Evolutionary conservation across 2,113 vertebrate species (phyloP).

Genomic region (Gopherus evgoodei): DNA sequence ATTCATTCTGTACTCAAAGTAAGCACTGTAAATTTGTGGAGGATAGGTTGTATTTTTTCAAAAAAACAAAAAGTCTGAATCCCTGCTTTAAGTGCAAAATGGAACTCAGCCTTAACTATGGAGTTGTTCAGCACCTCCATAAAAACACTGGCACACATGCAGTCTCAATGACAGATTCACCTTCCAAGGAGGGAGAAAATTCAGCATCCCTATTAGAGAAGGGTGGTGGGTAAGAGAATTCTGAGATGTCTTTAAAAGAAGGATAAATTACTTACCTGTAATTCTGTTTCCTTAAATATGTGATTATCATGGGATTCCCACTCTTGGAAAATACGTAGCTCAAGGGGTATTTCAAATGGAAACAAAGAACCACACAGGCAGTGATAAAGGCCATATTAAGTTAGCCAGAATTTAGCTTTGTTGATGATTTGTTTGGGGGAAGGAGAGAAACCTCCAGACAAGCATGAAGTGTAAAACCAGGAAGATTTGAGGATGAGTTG

Average conservation of each 20-base stretch:
- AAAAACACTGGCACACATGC: accelerated
- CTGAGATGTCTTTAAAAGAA: background rate
- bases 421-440: no score
- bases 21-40: background rate
- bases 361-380: no score
- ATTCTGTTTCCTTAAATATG: background rate
- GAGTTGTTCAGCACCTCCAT: accelerated
- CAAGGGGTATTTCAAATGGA: background rate
- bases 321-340: background rate
- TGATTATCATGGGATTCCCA: background rate
- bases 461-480: no score
- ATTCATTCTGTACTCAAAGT: background rate
- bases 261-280: background rate
- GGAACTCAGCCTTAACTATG: background rate
- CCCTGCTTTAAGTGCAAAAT: background rate
- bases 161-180: background rate
- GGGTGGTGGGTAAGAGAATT: background rate
- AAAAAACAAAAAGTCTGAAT: background rate
- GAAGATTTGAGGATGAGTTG: no score
- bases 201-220: background rate
- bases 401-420: no score
- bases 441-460: no score
- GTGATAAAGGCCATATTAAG: no score
- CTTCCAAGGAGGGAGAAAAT: background rate
- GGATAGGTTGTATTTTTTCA: background rate